Evolutionary conservation across 2,797 vertebrate genomes (phyloP), one percentile per base, ranked within the genome.

Genomic region (Pseudomugil tenellus): DNA sequence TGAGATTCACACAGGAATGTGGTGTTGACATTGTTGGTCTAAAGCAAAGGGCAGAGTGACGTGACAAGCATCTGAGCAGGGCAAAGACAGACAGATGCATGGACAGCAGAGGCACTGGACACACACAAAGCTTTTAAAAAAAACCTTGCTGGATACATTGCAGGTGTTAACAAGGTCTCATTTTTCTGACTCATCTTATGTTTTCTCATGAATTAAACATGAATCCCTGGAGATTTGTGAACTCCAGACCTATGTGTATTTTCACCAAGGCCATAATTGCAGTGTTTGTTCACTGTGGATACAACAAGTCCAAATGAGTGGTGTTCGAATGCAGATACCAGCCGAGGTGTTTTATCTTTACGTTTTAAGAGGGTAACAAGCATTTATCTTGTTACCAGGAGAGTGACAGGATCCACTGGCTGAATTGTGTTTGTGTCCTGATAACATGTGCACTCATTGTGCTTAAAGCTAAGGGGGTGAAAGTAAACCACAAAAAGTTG

Each of bases 31-130:
- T 77, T 88, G 91, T 91, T 84, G 84, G 79, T 89, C 87, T 78
- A 92, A 91, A 92, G 91, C 91, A 94, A 93, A 93, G 92, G 92
- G 93, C 93, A 94, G 82, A 81, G 77, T 77, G 88, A 92, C 90
- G 92, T 93, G 92, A 93, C 90, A 37, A 54, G 92, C 91, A 93
- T 93, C 74, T 63, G 53, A 88, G 86, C 66, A 70, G 54, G 68
- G 62, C 51, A 63, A 70, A 74, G 60, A 68, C 70, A 79, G 74
- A 81, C 71, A 76, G 84, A 81, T 67, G 60, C 80, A 81, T 57
- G 49, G 76, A 83, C 72, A 76, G 83, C 77, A 74, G 76, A 81
- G 75, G 76, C 53, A 23, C 1, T 17, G 65, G 63, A 84, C 70
- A 76, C 77, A 81, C 70, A 68, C 80, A 82, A 61, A 76, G 79